Conservation (phyloP, 2,888 invertebrate species). For the Cyclophora punctaria region DNA sequence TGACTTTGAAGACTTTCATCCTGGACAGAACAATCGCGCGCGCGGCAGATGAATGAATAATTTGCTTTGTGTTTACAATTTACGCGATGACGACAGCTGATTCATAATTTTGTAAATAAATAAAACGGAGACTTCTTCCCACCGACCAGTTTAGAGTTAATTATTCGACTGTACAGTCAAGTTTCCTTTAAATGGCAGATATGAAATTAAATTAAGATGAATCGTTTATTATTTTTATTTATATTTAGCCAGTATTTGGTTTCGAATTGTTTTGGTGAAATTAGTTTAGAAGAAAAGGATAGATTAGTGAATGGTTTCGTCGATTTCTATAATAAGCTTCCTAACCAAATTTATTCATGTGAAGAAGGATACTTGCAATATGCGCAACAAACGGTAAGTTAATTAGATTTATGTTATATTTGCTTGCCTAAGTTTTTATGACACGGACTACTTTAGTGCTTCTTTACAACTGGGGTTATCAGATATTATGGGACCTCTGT, state of each 20-base stretch:
- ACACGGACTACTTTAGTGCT: neutral
- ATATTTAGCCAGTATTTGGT: conserved; percentile 30
- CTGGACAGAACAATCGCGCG: too few species aligned
- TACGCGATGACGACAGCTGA: neutral
- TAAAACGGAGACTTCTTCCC: conserved; percentile 9
- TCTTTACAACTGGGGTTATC: conserved; percentile 22
- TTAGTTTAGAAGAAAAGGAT: conserved; percentile 35
- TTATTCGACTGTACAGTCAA: too few species aligned
- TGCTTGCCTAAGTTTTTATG: neutral
- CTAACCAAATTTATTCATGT: conserved; percentile 56
- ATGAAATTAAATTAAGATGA: conserved; percentile 42
- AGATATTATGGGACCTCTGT: conserved; percentile 6
- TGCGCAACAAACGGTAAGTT: conserved; percentile 64
- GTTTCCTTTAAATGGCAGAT: conserved; percentile 13
- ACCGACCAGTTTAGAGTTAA: too few species aligned
- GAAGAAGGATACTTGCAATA: conserved; percentile 57
- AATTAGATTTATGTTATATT: neutral
- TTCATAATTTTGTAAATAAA: conserved; percentile 21
- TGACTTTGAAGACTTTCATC: too few species aligned
- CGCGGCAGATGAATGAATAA: too few species aligned
- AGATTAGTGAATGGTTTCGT: conserved; percentile 54
- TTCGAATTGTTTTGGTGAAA: conserved; percentile 36
- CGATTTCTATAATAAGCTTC: conserved; percentile 62
- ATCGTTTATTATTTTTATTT: conserved; percentile 25
- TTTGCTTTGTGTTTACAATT: too few species aligned